Percentiles rank a stretch among this genome's conserved stretches.
Conservation (phyloP, 2,113 vertebrate species). For the Mustela lutreola region DNA sequence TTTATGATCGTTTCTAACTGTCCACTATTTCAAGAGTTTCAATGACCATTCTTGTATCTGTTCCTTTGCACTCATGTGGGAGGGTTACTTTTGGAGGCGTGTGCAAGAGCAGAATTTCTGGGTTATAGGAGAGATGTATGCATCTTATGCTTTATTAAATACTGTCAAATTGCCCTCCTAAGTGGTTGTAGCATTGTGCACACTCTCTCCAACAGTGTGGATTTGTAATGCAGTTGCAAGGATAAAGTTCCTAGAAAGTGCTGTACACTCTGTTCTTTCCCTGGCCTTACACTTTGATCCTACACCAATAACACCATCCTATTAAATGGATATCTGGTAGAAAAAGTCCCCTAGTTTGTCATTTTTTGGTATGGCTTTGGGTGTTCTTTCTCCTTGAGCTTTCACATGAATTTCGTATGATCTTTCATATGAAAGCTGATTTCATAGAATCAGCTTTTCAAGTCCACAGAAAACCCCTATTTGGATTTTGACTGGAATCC, state of each 20-base stretch:
- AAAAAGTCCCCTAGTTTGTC: background rate
- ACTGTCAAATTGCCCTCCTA: slow-evolving; percentile 2
- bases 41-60: background rate
- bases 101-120: slow-evolving; percentile 1
- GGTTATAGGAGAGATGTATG: background rate
- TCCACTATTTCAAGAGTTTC: slow-evolving; percentile 46
- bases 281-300: background rate
- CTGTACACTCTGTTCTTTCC: background rate
- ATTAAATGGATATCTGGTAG: background rate
- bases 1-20: slow-evolving; percentile 24
- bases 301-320: background rate
- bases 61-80: background rate
- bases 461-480: background rate
- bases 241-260: background rate
- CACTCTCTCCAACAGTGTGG: background rate
- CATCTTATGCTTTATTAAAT: slow-evolving; percentile 11
- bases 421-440: background rate
- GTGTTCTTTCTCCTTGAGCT: slow-evolving; percentile 21
- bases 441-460: slow-evolving; percentile 27
- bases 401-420: background rate
- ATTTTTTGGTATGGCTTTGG: slow-evolving; percentile 45
- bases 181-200: background rate
- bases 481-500: slow-evolving; percentile 35
- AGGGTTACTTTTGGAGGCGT: background rate
- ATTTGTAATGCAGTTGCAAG: background rate